Percentiles rank a stretch among this genome's conserved stretches.
Conservation (phyloP, 1,140 invertebrate genomes). For the Drosophila varians region DNA sequence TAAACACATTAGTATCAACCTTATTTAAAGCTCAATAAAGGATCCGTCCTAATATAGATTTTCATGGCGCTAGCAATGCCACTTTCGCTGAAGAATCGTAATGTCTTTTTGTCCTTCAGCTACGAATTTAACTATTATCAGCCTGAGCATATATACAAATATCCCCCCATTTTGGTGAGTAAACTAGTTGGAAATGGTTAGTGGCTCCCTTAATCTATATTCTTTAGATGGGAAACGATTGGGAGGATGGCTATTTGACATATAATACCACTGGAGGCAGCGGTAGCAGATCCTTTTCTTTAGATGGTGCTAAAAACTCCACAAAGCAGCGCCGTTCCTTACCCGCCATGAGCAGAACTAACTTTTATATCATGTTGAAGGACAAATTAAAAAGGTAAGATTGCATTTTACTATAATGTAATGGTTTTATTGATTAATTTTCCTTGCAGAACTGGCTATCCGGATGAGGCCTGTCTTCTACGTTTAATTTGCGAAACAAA, state of each 20-base stretch:
- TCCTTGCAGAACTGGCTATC: slow-evolving; percentile 55
- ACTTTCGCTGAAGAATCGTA: slow-evolving; percentile 87
- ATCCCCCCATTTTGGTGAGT: slow-evolving; percentile 71
- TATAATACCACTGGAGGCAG: slow-evolving; percentile 21
- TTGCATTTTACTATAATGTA: too few species aligned
- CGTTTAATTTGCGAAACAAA: slow-evolving; percentile 72
- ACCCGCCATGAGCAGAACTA: slow-evolving; percentile 50
- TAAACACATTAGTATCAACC: rapidly evolving
- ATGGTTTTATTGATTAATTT: too few species aligned
- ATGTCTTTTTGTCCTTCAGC: slow-evolving; percentile 89
- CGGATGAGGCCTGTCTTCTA: slow-evolving; percentile 59
- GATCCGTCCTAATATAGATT: slow-evolving; percentile 65
- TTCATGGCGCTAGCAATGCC: slow-evolving; percentile 89
- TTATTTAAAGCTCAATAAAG: neutral
- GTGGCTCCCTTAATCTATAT: too few species aligned
- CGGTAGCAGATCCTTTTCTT: slow-evolving; percentile 1
- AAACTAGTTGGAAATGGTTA: too few species aligned
- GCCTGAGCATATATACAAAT: slow-evolving; percentile 61
- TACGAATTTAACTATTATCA: slow-evolving; percentile 89
- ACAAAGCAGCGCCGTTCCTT: slow-evolving; percentile 15
- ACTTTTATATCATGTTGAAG: slow-evolving; percentile 63
- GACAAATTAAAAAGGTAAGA: slow-evolving; percentile 67
- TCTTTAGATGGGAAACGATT: slow-evolving; percentile 58
- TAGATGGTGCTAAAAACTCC: neutral
- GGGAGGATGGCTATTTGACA: slow-evolving; percentile 28